These are phyloP conservation scores for Zaprionus kolodkinae DNA, from an alignment of 1,140 invertebrate species.

Conservation along the genomic window DNA sequence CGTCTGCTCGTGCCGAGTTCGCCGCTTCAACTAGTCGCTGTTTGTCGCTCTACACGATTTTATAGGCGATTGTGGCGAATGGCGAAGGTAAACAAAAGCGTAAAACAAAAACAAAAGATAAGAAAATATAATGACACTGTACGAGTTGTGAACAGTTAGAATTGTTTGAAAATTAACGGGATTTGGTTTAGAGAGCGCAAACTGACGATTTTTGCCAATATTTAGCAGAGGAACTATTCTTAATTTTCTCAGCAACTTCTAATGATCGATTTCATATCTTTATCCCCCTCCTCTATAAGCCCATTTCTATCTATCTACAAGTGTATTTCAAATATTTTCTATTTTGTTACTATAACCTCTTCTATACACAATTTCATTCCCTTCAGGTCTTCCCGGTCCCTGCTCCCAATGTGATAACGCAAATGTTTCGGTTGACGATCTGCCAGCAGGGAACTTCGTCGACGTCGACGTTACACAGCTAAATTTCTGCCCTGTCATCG, in stretches of 20 bases:
- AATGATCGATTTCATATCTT: too few species aligned
- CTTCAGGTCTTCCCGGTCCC: background rate
- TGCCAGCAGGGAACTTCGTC: background rate
- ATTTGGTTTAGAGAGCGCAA: too few species aligned
- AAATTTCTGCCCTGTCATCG: slow-evolving; percentile 3
- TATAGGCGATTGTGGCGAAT: slow-evolving; percentile 15
- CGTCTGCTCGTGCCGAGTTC: slow-evolving; percentile 10
- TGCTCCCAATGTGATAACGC: background rate
- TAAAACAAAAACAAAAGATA: background rate
- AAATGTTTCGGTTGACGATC: background rate
- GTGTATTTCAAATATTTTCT: too few species aligned
- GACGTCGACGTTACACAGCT: background rate
- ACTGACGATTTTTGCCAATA: too few species aligned
- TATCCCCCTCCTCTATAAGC: background rate
- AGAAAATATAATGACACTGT: background rate
- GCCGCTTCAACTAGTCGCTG: background rate
- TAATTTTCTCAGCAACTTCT: too few species aligned
- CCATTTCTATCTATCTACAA: background rate
- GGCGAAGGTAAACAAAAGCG: background rate
- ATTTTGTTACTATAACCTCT: too few species aligned
- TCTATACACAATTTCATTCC: too few species aligned
- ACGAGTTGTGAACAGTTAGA: background rate
- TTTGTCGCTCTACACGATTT: background rate
- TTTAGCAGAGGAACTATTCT: too few species aligned
- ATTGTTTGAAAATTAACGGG: background rate